Percentiles rank a stretch among this genome's conserved stretches.
These are phyloP conservation scores for Leptoclinus maculatus DNA, from an alignment of 2,797 vertebrate genomes.

Conservation along the genomic window DNA sequence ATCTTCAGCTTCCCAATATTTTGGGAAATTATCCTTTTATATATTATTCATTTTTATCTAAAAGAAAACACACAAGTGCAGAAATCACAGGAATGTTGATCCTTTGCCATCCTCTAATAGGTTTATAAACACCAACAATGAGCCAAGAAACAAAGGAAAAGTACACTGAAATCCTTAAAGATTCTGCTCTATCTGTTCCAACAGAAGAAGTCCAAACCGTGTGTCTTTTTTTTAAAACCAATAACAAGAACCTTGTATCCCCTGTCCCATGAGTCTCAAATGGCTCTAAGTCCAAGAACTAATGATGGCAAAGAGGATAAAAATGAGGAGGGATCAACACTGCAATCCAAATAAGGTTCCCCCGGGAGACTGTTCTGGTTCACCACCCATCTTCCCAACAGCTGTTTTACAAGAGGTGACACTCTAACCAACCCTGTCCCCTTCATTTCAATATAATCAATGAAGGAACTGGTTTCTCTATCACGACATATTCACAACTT, in stretches of 20 bases:
- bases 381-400: not conserved
- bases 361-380: conserved; percentile 17
- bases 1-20: not conserved
- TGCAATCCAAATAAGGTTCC: not conserved
- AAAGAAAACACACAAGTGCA: not conserved
- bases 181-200: not conserved
- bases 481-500: not conserved
- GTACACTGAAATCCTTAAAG: not conserved
- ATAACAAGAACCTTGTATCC: not conserved
- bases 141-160: not conserved
- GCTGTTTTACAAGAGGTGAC: conserved; percentile 31
- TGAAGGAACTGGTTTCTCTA: not conserved
- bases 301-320: conserved; percentile 11
- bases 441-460: conserved; percentile 9
- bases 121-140: not conserved
- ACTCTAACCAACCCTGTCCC: not conserved
- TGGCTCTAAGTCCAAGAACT: not conserved
- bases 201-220: not conserved
- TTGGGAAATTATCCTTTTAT: not conserved
- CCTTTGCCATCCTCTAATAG: not conserved
- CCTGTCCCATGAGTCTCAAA: not conserved
- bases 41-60: not conserved
- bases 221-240: conserved; percentile 11
- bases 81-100: not conserved
- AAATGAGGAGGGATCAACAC: conserved; percentile 15